Conservation (phyloP, 2,113 vertebrate genomes). For the Sitta europaea region DNA sequence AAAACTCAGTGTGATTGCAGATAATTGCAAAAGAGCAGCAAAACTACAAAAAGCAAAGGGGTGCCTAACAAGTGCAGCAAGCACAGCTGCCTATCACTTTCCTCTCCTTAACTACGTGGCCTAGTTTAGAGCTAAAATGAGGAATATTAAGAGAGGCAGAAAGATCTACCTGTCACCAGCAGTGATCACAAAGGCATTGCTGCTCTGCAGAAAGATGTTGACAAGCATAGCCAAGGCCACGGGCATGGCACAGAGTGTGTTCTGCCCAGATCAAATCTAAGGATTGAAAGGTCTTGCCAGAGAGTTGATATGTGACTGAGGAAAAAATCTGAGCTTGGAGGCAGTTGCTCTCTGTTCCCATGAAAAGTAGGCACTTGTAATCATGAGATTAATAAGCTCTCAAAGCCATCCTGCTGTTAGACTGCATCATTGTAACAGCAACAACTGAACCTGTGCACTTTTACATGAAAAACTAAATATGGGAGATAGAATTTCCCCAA, state of each 20-base stretch:
- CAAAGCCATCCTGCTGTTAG: neutral
- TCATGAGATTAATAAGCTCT: neutral
- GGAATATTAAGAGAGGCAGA: neutral
- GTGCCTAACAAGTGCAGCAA: neutral
- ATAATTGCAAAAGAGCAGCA: neutral
- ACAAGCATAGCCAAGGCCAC: neutral
- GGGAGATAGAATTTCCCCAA: neutral
- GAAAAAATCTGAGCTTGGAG: neutral
- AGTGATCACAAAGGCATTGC: neutral
- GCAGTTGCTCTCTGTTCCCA: neutral
- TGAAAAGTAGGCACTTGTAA: neutral
- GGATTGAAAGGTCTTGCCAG: neutral
- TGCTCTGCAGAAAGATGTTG: neutral
- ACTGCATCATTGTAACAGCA: neutral
- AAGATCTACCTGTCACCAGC: neutral
- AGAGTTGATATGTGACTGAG: neutral
- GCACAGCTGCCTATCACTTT: neutral
- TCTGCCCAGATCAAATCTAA: neutral
- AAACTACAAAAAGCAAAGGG: neutral
- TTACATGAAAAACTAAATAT: neutral
- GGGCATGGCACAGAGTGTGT: neutral
- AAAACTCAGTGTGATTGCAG: neutral
- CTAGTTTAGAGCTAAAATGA: neutral
- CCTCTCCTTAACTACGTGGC: neutral
- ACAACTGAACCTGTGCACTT: neutral